Base-by-base conservation (phyloP, 1,140 invertebrate genomes). In the Drosophila pseudoobscura region DNA sequence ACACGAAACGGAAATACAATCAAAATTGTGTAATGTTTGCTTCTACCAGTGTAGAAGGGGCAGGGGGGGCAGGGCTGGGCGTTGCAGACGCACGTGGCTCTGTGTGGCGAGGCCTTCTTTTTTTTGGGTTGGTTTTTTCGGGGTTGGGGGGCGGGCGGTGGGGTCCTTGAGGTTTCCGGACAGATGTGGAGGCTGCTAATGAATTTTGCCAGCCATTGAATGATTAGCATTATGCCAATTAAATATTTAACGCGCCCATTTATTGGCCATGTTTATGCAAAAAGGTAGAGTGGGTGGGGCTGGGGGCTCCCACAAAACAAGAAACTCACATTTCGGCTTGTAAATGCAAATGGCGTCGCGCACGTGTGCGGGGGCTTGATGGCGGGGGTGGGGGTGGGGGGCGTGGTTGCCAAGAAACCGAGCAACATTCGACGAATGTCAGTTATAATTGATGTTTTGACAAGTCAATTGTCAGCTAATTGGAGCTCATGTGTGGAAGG, bases 11-110 rank as follows among this genome's bases (percentile, higher is more conserved):
- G 83, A 87, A 87, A 87, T 87, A 87, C 83, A 87, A 87, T 87
- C 83, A 87, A 87, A 87, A 87, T 87, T 87, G 70, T 87, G 75
- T 87, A 87, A 87, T 87, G 83, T 87, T 87, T 87, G 84, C 66
- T 61, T 17, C 17, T 87, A 66, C 59, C 79, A 69, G 58, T 7
- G 8, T 5, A 24, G 24, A 24, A 5, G 26, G 50, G n/a, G 29
- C 22, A 8, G 31, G 7, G 66, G 29, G 15, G 22, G 44, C 55
- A 54, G 55, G 31, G 31, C 4, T 7, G 60, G n/a, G 11, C 43
- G 22, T 9, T 20, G 29, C 20, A 52, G 24, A 7, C 68, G 44
- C 71, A 75, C 71, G 70, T 58, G 70, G 35, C 71, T 54, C 35
- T 53, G 49, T 64, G 71, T 50, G 71, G 71, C 65, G 22, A 17